Evolutionary conservation across 2,888 invertebrate species (phyloP), one percentile per base, ranked within the genome.

Genomic region (Drosophila neoperkinsi): DNA sequence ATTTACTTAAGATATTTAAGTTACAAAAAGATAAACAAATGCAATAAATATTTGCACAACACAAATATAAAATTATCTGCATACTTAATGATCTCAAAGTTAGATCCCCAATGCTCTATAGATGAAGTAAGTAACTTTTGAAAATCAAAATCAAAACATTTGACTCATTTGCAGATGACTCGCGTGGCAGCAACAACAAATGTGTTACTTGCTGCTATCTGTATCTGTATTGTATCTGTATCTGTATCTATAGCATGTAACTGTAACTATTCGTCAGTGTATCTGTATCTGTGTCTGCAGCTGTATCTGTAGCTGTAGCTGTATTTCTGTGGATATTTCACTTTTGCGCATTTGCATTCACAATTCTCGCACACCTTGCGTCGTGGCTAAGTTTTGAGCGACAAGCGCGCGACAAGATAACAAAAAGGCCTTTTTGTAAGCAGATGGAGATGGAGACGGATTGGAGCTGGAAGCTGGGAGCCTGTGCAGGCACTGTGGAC

Each of bases 321-420:
- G 66, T 67, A 67, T 56, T n/a, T 38, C 38, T 62, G 75, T 38
- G 41, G 38, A 59, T 75, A 65, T 71, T 72, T 73, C 46, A 58
- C 55, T 55, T 55, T 43, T 52, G 49, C 61, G 50, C 66, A 71
- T 69, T 64, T 70, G 81, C 86, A 79, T 71, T 74, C 68, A 67
- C 69, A 61, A 68, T 77, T 73, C 74, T 76, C 70, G 79, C 84
- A 82, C 88, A 90, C 88, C 88, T 88, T 90, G 86, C 87, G 66
- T 55, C 71, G 66, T 73, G 69, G 70, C 60, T 46, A 77, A 61
- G 67, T 72, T 82, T 86, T 80, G 82, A 88, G 71, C 79, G 81
- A 86, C 86, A 88, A 86, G 67, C 80, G 68, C 76, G 81, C 77
- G 87, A 89, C 87, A 83, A 87, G 89, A 89, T 82, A 87, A 87